These are phyloP conservation scores for Porphyrio hochstetteri DNA, from an alignment of 2,113 vertebrate genomes.

Conservation along the genomic window DNA sequence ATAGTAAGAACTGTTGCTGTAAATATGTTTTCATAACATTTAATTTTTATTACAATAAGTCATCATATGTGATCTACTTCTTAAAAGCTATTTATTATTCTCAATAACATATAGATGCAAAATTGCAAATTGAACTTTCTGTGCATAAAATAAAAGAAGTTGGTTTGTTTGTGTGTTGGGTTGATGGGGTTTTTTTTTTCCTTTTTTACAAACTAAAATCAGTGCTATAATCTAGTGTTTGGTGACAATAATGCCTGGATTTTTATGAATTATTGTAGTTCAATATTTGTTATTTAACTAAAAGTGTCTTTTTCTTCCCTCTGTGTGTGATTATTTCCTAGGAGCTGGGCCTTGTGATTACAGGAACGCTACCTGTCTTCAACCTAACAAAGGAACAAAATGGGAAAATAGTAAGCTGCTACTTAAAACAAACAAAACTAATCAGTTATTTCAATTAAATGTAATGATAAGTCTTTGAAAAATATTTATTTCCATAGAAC, in stretches of 20 bases:
- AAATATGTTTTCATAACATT: neutral
- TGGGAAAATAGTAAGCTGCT: constrained; percentile 66
- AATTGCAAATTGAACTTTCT: neutral
- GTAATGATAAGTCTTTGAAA: neutral
- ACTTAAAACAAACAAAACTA: neutral
- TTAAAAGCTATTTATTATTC: neutral
- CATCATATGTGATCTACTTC: neutral
- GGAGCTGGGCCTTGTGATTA: constrained; percentile 92
- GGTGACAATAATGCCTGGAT: neutral
- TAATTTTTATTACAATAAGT: too few species aligned
- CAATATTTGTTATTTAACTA: neutral
- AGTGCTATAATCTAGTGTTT: neutral
- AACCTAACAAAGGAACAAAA: constrained; percentile 84
- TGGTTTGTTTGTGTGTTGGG: too few species aligned
- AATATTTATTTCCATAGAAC: neutral
- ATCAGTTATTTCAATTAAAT: neutral
- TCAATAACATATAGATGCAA: neutral
- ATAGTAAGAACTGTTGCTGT: neutral
- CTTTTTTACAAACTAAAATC: neutral
- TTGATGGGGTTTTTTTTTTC: neutral
- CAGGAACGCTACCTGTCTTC: constrained; percentile 92
- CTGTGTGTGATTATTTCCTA: constrained; percentile 57
- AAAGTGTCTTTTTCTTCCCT: neutral
- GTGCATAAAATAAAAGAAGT: neutral
- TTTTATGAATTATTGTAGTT: neutral